These are phyloP conservation scores for Mugil cephalus DNA, from an alignment of 2,113 vertebrate genomes.

Conservation along the genomic window DNA sequence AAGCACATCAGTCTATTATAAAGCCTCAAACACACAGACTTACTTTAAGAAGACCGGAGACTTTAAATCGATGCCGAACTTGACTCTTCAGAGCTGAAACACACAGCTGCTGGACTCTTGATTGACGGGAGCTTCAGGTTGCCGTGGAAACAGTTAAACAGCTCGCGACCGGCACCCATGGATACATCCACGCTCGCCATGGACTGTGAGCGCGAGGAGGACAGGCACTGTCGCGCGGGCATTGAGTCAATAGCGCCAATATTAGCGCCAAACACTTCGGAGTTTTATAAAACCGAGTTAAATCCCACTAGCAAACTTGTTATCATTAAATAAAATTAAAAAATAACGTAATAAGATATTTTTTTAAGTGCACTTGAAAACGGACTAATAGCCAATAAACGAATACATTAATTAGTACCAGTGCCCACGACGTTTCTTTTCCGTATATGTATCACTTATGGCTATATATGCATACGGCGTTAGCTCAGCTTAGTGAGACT, in stretches of 20 bases:
- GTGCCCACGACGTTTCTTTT: too few relatives aligned
- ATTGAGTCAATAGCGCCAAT: neutral
- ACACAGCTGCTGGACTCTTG: neutral
- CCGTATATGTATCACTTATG: too few relatives aligned
- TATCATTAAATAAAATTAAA: too few relatives aligned
- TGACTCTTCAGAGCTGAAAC: neutral
- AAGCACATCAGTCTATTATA: neutral
- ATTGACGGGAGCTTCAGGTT: slow-evolving; percentile 37
- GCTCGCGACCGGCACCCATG: neutral
- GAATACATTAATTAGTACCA: too few relatives aligned
- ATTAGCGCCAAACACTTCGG: too few relatives aligned
- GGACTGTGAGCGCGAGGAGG: neutral
- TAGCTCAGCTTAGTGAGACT: too few relatives aligned
- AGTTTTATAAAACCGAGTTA: too few relatives aligned
- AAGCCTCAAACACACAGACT: slow-evolving; percentile 5
- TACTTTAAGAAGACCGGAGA: neutral
- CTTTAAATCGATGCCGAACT: neutral
- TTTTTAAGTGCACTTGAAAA: too few relatives aligned
- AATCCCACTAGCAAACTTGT: too few relatives aligned
- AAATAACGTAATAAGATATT: too few relatives aligned
- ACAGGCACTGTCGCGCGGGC: neutral
- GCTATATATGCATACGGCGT: too few relatives aligned
- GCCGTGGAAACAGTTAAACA: slow-evolving; percentile 55
- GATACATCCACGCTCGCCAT: neutral
- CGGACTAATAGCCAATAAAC: too few relatives aligned